Conservation (phyloP, 2,797 vertebrate genomes). For the Geotrypetes seraphini region DNA sequence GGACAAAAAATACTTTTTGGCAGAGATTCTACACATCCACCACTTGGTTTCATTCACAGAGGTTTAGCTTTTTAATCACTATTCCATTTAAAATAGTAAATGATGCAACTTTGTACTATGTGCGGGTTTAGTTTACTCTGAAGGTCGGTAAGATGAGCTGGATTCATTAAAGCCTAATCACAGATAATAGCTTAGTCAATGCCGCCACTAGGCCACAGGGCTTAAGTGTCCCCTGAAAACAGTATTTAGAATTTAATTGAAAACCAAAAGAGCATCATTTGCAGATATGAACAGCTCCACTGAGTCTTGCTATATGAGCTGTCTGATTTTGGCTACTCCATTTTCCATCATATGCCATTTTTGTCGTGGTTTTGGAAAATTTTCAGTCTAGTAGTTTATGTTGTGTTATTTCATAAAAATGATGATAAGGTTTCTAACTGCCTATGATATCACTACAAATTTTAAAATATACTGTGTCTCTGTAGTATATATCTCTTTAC, state of each 20-base stretch:
- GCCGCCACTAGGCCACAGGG: background rate
- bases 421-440: no score
- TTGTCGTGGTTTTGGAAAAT: no score
- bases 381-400: no score
- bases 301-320: background rate
- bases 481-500: no score
- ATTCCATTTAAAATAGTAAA: slow-evolving; percentile 1
- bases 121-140: no score
- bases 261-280: background rate
- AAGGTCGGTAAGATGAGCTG: background rate
- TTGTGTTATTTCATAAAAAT: no score
- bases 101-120: background rate
- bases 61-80: slow-evolving; percentile 1
- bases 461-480: no score
- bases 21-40: background rate
- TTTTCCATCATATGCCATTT: no score
- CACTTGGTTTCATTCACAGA: background rate
- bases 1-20: background rate
- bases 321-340: no score
- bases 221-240: background rate
- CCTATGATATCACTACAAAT: no score
- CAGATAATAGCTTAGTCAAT: background rate
- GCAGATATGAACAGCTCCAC: background rate
- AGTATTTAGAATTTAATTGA: background rate
- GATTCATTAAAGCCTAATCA: background rate